phyloP scores from a whole-genome alignment of 2,797 vertebrate genomes.

The Onychomys arenicola region DNA sequence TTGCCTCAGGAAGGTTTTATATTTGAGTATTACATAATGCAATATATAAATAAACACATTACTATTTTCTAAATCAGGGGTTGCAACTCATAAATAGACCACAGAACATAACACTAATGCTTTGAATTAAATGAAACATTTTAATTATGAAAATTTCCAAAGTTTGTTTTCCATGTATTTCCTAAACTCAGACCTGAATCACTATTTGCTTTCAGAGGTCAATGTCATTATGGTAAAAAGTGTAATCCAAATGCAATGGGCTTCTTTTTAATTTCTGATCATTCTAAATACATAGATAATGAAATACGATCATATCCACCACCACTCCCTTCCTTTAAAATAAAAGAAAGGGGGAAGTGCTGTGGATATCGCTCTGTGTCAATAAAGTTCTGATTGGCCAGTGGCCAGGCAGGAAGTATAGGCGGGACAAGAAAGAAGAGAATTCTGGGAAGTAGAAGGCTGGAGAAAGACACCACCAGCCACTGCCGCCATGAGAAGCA shows the following conservation, averaged over 20 bases:
- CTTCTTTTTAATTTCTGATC: not conserved
- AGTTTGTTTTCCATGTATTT: not conserved
- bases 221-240: not conserved
- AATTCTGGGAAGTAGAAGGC: too few relatives aligned
- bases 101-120: not conserved
- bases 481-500: too few relatives aligned
- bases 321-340: too few relatives aligned
- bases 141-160: conserved; percentile 14
- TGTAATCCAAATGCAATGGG: not conserved
- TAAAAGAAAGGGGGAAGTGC: too few relatives aligned
- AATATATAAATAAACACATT: not conserved
- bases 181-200: not conserved
- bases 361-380: too few relatives aligned
- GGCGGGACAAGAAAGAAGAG: too few relatives aligned
- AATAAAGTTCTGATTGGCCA: too few relatives aligned
- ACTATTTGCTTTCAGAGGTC: not conserved
- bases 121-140: not conserved
- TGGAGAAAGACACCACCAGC: too few relatives aligned
- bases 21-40: not conserved
- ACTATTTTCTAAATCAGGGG: not conserved
- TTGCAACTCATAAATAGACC: not conserved
- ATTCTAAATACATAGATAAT: not conserved
- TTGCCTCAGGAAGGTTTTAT: conserved; percentile 22
- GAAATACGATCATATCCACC: not conserved
- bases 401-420: too few relatives aligned